Base-by-base conservation (phyloP, 2,113 vertebrate genomes). In the Pelecanoides urinatrix region DNA sequence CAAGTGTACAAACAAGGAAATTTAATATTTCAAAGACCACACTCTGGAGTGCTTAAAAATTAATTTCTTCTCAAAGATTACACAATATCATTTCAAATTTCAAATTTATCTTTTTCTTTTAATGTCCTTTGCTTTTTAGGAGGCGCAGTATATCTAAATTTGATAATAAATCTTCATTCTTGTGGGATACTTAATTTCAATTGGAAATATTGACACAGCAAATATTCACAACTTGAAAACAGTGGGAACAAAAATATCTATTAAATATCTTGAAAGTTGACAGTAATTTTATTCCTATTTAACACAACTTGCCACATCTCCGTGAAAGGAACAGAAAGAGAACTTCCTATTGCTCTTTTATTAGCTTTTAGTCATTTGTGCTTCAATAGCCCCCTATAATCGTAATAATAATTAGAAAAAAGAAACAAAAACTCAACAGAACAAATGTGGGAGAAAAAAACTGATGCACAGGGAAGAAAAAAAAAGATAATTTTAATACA, bases 231-330 rank as follows among this genome's bases (percentile, higher is more conserved):
- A 47, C 6, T 52, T 1, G 1, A 56, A 73, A 88, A 55, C 23
- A 50, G 12, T 11, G 9, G 20, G 25, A 96, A 15, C 7, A 67
- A 81, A 91, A 81, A 21, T 62, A 32, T 3, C 38, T 70, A 10
- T 62, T 71, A 42, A 78, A 16, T 32, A 11, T 21, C 30, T 45
- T 62, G 45, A 27, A 74, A 67, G 7, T 8, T 0, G 0, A 25
- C 34, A 49, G 23, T 32, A 17, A 20, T 65, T 86, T 88, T 91
- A 49, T 63, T 61, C 5, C 16, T 66, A 2, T 76, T 62, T 91
- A 45, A 58, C 19, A 61, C 1, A 21, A 47, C 2, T 77, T 73
- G 7, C 21, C 11, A 27, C 9, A 45, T 70, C 40, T 77, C 44
- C 81, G 36, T 42, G 16, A 56, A 86, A 94, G 27, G 34, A 45